Percentiles rank a stretch among this genome's conserved stretches.
These are phyloP conservation scores for Myrmecophaga tridactyla DNA, from an alignment of 2,113 vertebrate species.

Conservation along the genomic window DNA sequence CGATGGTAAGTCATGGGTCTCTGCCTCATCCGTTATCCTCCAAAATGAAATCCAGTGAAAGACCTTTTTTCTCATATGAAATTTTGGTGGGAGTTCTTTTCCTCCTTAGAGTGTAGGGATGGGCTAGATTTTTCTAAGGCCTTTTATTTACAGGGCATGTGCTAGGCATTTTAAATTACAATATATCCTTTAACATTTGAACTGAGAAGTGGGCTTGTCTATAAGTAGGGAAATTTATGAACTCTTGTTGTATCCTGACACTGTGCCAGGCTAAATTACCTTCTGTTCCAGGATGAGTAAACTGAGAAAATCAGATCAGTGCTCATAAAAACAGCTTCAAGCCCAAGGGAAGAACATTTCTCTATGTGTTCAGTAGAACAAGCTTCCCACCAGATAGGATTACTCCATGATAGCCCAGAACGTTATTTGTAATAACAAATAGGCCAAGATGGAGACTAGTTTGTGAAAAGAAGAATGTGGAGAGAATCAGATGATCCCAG, in stretches of 20 bases:
- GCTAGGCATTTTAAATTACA: neutral
- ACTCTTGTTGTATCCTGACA: neutral
- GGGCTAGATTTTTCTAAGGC: neutral
- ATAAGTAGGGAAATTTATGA: neutral
- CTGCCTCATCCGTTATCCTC: neutral
- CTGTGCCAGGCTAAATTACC: neutral
- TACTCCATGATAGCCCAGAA: neutral
- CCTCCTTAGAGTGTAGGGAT: neutral
- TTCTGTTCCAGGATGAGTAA: slow-evolving; percentile 34
- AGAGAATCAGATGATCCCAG: neutral
- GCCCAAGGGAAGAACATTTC: slow-evolving; percentile 43
- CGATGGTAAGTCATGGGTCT: neutral
- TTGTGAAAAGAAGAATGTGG: neutral
- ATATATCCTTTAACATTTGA: neutral
- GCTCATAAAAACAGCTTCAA: slow-evolving; percentile 51
- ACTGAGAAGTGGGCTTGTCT: neutral
- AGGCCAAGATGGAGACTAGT: neutral
- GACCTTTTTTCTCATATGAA: neutral
- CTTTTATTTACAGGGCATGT: neutral
- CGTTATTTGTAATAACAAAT: slow-evolving; percentile 8
- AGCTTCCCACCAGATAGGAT: slow-evolving; percentile 25
- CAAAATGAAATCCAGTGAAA: neutral
- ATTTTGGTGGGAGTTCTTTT: neutral
- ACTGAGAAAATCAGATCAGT: slow-evolving; percentile 57
- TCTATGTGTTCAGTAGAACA: neutral